Conservation (phyloP, 2,113 vertebrate genomes). For the Recurvirostra avosetta region DNA sequence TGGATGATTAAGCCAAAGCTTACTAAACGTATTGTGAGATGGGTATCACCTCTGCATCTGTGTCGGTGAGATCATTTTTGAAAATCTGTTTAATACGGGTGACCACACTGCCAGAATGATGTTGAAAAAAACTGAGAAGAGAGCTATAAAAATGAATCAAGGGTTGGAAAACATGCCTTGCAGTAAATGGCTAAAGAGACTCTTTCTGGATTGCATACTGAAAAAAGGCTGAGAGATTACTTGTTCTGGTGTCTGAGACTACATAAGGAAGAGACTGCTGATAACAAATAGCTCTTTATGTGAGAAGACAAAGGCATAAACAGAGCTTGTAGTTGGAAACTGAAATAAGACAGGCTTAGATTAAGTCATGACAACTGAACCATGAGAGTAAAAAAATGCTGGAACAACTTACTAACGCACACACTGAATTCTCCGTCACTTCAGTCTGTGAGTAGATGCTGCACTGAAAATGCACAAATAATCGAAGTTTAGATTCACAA, state of each 20-base stretch:
- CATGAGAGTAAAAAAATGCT: neutral
- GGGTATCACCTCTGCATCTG: neutral
- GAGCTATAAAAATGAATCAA: neutral
- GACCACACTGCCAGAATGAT: neutral
- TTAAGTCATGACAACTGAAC: neutral
- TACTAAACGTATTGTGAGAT: neutral
- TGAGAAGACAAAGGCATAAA: slow-evolving; percentile 33
- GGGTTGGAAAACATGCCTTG: neutral
- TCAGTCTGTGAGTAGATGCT: neutral
- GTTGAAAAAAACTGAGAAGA: neutral
- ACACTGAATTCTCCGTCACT: neutral
- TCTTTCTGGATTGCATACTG: neutral
- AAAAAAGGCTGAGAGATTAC: slow-evolving; percentile 13
- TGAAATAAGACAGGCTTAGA: slow-evolving; percentile 14
- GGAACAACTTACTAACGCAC: neutral
- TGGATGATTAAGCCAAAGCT: neutral
- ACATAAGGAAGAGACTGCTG: neutral
- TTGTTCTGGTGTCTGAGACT: neutral
- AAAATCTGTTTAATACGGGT: neutral
- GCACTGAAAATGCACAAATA: neutral
- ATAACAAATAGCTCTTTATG: slow-evolving; percentile 32
- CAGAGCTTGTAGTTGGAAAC: slow-evolving; percentile 2
- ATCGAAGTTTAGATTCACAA: neutral
- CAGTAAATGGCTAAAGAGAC: neutral
- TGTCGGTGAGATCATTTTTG: neutral